phyloP scores from a whole-genome alignment of 2,888 invertebrate genomes.

The Athalia cordata region DNA sequence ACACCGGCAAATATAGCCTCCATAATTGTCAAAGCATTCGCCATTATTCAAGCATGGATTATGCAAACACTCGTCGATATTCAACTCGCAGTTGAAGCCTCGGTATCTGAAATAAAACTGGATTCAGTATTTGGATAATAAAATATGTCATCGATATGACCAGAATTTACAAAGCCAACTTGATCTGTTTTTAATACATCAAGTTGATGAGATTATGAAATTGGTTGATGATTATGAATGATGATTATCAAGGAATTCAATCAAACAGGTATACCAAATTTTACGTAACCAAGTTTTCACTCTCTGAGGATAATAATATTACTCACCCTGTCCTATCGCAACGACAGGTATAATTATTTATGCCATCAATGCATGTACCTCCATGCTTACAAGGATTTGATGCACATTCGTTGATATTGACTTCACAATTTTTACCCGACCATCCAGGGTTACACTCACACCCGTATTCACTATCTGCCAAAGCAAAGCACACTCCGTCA shows the following conservation, averaged over 20 bases:
- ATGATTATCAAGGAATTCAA: no score
- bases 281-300: background rate
- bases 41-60: conserved; percentile 85
- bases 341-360: conserved; percentile 86
- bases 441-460: conserved; percentile 77
- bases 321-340: conserved; percentile 81
- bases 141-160: conserved; percentile 23
- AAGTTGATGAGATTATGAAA: no score
- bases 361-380: conserved; percentile 81
- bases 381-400: conserved; percentile 83
- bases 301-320: background rate
- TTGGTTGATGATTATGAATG: no score
- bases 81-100: conserved; percentile 83
- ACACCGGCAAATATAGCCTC: conserved; percentile 87
- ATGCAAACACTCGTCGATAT: conserved; percentile 86
- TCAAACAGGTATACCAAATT: no score
- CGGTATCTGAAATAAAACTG: conserved; percentile 77
- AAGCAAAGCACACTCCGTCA: conserved; percentile 85
- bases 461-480: conserved; percentile 75
- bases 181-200: no score
- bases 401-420: conserved; percentile 85
- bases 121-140: conserved; percentile 11
- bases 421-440: conserved; percentile 82
- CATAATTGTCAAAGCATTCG: conserved; percentile 88
- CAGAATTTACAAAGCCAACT: background rate